Evolutionary conservation across 2,888 invertebrate genomes (phyloP).

Genomic region (Formica aserva): DNA sequence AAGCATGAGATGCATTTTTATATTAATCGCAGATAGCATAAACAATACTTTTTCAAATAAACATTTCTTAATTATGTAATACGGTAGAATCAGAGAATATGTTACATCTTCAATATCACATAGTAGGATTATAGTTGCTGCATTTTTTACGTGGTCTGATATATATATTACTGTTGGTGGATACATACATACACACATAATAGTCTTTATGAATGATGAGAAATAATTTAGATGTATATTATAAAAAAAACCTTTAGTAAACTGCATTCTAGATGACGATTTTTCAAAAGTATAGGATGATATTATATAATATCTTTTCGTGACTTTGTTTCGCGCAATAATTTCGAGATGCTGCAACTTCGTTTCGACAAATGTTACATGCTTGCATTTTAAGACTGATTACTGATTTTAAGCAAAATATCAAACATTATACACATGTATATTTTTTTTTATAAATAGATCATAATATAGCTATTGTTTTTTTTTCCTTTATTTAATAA

Average conservation of each 20-base stretch:
- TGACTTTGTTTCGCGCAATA: constrained; percentile 19
- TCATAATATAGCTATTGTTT: neutral
- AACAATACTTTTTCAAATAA: neutral
- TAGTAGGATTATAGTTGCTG: constrained; percentile 5
- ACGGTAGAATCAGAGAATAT: neutral
- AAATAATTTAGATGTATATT: constrained; percentile 47
- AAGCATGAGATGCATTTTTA: constrained; percentile 30
- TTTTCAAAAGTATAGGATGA: constrained; percentile 60
- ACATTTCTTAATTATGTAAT: constrained; percentile 10
- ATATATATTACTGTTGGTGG: constrained; percentile 21
- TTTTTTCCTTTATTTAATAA: neutral
- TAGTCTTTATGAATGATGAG: constrained; percentile 9
- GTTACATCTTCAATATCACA: constrained; percentile 27
- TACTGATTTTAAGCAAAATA: neutral
- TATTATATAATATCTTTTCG: constrained; percentile 9
- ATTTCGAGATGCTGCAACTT: constrained; percentile 19
- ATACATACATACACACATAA: neutral
- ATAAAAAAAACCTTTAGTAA: constrained; percentile 51
- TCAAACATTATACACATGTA: neutral
- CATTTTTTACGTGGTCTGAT: neutral
- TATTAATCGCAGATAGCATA: neutral
- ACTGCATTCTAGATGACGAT: constrained; percentile 64
- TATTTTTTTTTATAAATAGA: neutral
- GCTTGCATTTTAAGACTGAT: neutral
- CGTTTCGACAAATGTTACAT: neutral